These are phyloP conservation scores for Tribolium madens DNA, from an alignment of 1,140 invertebrate species.

Conservation along the genomic window DNA sequence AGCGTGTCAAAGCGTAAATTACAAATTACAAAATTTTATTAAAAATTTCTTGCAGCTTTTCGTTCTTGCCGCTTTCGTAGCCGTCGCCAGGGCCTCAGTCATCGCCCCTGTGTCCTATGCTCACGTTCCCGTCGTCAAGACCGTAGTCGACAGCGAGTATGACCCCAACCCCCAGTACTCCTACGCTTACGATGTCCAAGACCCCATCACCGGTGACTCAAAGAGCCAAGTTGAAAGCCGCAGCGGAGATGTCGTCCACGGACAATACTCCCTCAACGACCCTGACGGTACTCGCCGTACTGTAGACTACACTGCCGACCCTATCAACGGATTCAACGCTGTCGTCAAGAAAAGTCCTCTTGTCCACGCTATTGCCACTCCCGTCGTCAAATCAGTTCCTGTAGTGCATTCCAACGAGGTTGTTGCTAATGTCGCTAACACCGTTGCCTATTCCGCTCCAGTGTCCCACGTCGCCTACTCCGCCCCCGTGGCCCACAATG, in stretches of 20 bases:
- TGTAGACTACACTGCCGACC: conserved; percentile 75
- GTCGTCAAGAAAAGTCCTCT: conserved; percentile 63
- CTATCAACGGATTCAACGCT: conserved; percentile 68
- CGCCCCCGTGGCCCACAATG: background rate
- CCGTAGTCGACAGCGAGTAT: conserved; percentile 23
- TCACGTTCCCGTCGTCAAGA: background rate
- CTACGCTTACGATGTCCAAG: conserved; percentile 70
- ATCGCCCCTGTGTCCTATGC: conserved; percentile 8
- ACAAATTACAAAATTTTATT: background rate
- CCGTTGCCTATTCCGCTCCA: conserved; percentile 11
- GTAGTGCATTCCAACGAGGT: background rate
- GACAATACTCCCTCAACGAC: conserved; percentile 74
- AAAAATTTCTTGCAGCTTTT: conserved; percentile 31
- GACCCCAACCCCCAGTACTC: conserved; percentile 69
- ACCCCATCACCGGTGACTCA: conserved; percentile 70
- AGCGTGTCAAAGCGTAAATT: background rate
- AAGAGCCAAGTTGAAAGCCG: conserved; percentile 71
- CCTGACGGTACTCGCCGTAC: conserved; percentile 75
- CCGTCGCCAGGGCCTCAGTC: background rate
- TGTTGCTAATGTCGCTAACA: conserved; percentile 2
- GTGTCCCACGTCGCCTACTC: background rate
- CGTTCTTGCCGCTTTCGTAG: conserved; percentile 42
- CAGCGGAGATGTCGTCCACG: conserved; percentile 74
- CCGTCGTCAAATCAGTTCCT: conserved; percentile 24
- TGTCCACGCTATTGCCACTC: conserved; percentile 1